Evolutionary conservation across 2,888 invertebrate genomes (phyloP).

Genomic region (Clistopyga incitator): DNA sequence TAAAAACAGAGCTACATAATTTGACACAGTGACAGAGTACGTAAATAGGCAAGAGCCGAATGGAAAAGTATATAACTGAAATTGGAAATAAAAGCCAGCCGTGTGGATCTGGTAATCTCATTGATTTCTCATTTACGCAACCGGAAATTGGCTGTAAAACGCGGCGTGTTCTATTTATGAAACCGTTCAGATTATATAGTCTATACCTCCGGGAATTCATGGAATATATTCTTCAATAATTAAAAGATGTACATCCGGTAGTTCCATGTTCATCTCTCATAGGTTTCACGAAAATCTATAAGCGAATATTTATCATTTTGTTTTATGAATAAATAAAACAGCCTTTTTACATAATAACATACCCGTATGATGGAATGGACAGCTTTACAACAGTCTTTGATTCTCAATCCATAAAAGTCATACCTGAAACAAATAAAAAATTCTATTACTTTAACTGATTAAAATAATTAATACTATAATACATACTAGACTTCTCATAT

Average conservation of each 20-base stretch:
- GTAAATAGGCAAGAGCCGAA: constrained; percentile 3
- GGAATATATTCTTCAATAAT: constrained; percentile 5
- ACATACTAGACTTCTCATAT: not conserved
- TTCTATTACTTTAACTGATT: not conserved
- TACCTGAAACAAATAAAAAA: constrained; percentile 17
- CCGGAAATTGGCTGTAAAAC: constrained; percentile 36
- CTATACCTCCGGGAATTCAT: not conserved
- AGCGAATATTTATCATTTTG: too few species aligned
- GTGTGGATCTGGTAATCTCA: constrained; percentile 14
- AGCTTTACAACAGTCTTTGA: not conserved
- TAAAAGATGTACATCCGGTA: not conserved
- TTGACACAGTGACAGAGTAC: not conserved
- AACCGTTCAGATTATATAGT: constrained; percentile 10
- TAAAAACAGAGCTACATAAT: constrained; percentile 14
- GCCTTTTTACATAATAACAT: not conserved
- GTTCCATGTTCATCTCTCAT: not conserved
- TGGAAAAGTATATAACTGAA: not conserved
- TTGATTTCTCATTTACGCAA: constrained; percentile 27
- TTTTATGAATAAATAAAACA: too few species aligned
- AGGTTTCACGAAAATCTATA: not conserved
- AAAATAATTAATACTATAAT: not conserved
- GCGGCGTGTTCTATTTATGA: constrained; percentile 18
- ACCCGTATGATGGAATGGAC: not conserved
- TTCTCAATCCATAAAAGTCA: constrained; percentile 10
- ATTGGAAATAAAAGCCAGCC: constrained; percentile 6